These are phyloP conservation scores for Meiosimyza decipiens DNA, from an alignment of 2,888 invertebrate genomes.

Conservation along the genomic window DNA sequence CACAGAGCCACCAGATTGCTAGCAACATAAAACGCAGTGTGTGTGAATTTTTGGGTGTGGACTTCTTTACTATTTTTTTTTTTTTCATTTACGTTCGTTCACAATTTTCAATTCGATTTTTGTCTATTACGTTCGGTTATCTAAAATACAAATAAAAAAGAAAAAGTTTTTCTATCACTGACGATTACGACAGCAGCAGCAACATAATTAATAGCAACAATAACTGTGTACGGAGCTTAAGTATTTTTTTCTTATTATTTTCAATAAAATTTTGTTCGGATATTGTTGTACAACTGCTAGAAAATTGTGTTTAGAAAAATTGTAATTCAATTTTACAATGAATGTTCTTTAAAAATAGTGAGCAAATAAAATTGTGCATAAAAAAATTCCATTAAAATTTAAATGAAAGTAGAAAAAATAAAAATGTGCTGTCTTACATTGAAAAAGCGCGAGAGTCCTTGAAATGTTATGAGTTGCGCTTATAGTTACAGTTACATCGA, in stretches of 20 bases:
- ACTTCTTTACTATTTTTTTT: slow-evolving; percentile 50
- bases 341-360: background rate
- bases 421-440: background rate
- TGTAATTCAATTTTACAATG: background rate
- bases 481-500: slow-evolving; percentile 16
- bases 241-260: background rate
- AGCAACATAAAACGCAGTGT: slow-evolving; percentile 40
- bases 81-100: background rate
- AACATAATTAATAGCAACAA: background rate
- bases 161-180: no score
- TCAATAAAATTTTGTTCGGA: background rate
- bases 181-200: background rate
- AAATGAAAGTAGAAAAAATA: background rate
- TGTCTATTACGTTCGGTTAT: slow-evolving; percentile 1
- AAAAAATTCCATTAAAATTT: background rate
- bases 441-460: slow-evolving; percentile 38
- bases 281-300: background rate
- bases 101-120: slow-evolving; percentile 10
- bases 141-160: background rate
- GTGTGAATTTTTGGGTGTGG: slow-evolving; percentile 62
- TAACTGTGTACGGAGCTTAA: background rate
- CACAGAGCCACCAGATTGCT: slow-evolving; percentile 23
- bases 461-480: slow-evolving; percentile 37
- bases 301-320: background rate
- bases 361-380: background rate